These are phyloP conservation scores for Bombus haemorrhoidalis DNA, from an alignment of 1,140 invertebrate species.

Conservation along the genomic window DNA sequence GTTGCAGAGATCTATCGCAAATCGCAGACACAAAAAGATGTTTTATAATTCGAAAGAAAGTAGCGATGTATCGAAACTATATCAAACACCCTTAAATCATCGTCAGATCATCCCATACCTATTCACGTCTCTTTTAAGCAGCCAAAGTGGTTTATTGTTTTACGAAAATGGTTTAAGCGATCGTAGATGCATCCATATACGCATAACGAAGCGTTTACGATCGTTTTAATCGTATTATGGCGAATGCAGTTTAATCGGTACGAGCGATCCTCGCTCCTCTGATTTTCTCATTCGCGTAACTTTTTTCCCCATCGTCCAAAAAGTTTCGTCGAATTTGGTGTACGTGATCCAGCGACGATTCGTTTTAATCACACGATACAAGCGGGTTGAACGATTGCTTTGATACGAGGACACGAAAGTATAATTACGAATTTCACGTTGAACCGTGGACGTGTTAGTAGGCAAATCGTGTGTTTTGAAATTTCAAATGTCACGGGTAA, in stretches of 20 bases:
- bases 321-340: neutral
- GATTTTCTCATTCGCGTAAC: neutral
- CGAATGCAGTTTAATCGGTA: neutral
- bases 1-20: no score
- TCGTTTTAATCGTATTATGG: neutral
- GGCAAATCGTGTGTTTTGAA: neutral
- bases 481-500: slow-evolving; percentile 8
- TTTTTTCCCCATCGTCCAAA: neutral
- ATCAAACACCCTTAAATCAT: no score
- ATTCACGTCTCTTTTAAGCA: neutral
- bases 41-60: no score
- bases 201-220: neutral
- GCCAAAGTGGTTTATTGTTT: neutral
- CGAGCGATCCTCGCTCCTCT: neutral
- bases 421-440: neutral
- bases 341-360: no score
- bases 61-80: no score
- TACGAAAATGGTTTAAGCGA: neutral
- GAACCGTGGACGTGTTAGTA: neutral
- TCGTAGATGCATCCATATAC: neutral
- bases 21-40: no score
- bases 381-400: neutral
- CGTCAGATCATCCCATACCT: no score
- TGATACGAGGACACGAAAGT: no score
- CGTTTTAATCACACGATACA: neutral